These are phyloP conservation scores for Oncopodura yosiiana DNA, from an alignment of 1,140 invertebrate species.

Conservation along the genomic window DNA sequence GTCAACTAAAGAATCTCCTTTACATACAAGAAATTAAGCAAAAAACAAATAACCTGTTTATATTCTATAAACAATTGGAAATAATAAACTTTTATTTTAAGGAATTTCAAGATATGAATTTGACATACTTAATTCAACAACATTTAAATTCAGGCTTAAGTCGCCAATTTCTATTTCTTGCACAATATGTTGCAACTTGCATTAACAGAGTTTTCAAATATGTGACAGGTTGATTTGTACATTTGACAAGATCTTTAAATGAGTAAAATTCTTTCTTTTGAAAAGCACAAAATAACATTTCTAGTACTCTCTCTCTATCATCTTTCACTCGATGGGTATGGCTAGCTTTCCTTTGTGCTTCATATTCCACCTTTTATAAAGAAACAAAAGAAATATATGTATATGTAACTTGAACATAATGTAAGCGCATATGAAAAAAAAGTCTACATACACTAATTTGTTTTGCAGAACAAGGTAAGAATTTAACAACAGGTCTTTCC, in stretches of 20 bases:
- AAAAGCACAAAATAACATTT: conserved; percentile 94
- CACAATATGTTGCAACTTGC: too few relatives aligned
- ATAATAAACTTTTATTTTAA: too few relatives aligned
- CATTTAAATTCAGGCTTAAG: too few relatives aligned
- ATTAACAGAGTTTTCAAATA: too few relatives aligned
- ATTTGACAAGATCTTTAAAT: conserved; percentile 89
- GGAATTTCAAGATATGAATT: too few relatives aligned
- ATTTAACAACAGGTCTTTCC: conserved; percentile 70
- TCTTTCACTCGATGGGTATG: conserved; percentile 91
- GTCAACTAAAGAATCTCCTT: too few relatives aligned
- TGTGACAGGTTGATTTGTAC: conserved; percentile 67
- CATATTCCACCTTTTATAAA: conserved; percentile 68
- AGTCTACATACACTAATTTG: conserved; percentile 66
- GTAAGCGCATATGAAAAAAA: background rate
- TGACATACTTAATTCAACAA: too few relatives aligned
- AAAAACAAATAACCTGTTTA: too few relatives aligned
- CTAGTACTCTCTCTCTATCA: conserved; percentile 89
- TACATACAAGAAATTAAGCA: too few relatives aligned
- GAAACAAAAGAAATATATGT: conserved; percentile 1
- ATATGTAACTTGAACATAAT: conserved; percentile 7
- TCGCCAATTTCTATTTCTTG: too few relatives aligned
- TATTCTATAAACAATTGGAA: too few relatives aligned
- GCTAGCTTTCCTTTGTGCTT: conserved; percentile 73
- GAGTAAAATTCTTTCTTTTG: conserved; percentile 99
- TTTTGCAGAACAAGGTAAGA: conserved; percentile 80